Evolutionary conservation across 2,888 invertebrate species (phyloP).

Genomic region (Coremacera marginata): DNA sequence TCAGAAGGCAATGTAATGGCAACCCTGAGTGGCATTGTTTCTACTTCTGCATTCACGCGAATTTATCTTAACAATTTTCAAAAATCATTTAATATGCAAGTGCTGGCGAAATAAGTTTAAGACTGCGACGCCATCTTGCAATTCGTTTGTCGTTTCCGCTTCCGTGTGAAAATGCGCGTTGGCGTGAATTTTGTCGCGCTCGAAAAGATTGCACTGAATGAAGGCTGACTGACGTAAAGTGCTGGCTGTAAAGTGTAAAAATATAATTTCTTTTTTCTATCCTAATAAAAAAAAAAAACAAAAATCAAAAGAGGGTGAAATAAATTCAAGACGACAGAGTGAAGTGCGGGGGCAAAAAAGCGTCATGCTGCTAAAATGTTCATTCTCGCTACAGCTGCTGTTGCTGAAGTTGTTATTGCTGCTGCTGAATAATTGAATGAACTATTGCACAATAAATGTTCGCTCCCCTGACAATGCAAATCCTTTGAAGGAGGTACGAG

Average conservation of each 20-base stretch:
- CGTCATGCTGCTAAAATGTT: background rate
- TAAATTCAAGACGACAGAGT: too few relatives aligned
- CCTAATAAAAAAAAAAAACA: background rate
- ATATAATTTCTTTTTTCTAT: background rate
- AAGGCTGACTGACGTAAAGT: background rate
- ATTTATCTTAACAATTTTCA: background rate
- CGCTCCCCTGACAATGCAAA: conserved; percentile 54
- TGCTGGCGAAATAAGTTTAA: conserved; percentile 6
- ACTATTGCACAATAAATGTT: conserved; percentile 62
- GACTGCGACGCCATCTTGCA: conserved; percentile 12
- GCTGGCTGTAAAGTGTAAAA: background rate
- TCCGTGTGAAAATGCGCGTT: conserved; percentile 19
- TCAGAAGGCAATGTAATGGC: background rate
- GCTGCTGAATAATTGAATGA: conserved; percentile 63
- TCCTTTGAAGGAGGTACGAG: conserved; percentile 45
- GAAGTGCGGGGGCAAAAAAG: background rate
- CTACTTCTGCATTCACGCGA: background rate
- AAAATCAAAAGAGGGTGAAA: background rate
- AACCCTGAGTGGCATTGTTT: background rate
- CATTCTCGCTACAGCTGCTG: background rate
- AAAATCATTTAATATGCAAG: conserved; percentile 20
- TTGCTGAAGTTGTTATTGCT: background rate
- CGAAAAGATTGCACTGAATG: conserved; percentile 8
- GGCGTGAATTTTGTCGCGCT: conserved; percentile 19
- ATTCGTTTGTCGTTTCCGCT: conserved; percentile 19